Conservation (phyloP, 1,140 invertebrate species). For the Zaprionus africanus region DNA sequence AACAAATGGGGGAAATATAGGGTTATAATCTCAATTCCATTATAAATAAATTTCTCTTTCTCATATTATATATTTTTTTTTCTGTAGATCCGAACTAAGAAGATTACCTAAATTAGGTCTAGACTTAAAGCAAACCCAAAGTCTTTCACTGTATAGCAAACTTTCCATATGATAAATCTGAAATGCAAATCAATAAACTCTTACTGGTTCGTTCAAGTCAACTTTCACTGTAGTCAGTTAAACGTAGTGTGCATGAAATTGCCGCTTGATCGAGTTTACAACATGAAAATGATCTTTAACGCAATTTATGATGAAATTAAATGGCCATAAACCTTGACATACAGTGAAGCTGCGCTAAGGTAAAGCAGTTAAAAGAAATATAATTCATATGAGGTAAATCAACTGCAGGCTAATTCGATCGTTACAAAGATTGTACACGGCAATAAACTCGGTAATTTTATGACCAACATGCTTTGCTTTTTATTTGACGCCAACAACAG, state of each 20-base stretch:
- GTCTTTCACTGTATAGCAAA: background rate
- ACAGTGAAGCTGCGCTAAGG: background rate
- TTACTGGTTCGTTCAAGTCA: background rate
- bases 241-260: background rate
- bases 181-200: background rate
- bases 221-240: conserved; percentile 5
- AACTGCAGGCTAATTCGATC: background rate
- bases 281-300: conserved; percentile 3
- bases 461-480: conserved; percentile 72
- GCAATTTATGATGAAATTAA: conserved; percentile 30
- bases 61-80: too few relatives aligned
- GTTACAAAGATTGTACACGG: background rate
- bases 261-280: conserved; percentile 12
- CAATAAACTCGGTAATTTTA: conserved; percentile 26
- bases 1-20: too few relatives aligned
- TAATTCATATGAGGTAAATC: background rate
- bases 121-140: background rate
- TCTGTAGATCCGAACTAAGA: too few relatives aligned
- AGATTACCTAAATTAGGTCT: background rate
- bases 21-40: too few relatives aligned
- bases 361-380: background rate
- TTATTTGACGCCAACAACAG: conserved; percentile 79
- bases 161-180: background rate
- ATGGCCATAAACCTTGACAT: conserved; percentile 11
- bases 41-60: too few relatives aligned